Base-by-base conservation (phyloP, 2,888 invertebrate genomes). In the Drosophila neutralis region DNA sequence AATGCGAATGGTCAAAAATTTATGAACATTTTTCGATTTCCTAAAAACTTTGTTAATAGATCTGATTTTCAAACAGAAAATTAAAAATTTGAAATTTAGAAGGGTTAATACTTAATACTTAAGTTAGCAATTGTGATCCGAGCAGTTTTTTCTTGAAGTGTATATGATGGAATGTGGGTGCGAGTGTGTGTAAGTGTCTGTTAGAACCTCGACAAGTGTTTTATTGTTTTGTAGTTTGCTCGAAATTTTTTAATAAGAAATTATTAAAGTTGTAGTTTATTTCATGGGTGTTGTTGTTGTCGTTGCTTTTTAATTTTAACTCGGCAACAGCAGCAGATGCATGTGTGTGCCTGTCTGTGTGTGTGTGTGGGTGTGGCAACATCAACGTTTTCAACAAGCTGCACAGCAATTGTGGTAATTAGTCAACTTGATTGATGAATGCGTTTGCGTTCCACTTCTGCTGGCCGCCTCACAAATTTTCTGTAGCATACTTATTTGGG, bases 361-460 rank as follows among this genome's bases (percentile, higher is more conserved):
- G 21, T 52, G 40, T 7, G 36, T 29, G 35, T 18, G 70, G 42
- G 52, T 35, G 70, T 71, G 56, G 56, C 27, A 48, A n/a, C 18
- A 48, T 15, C 18, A 48, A n/a, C 11, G 29, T 13, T 40, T 42
- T 61, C 31, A 68, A 61, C 61, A 52, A 62, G 49, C 69, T 52
- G 69, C 36, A 53, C 56, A 76, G 51, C 67, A 75, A 78, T 68
- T 76, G 77, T 60, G 69, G 85, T 89, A 89, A 87, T 87, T 87
- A 89, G 87, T 87, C 87, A 87, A 78, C 69, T 80, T 87, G 87
- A 87, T 89, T 87, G 87, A 87, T 87, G 85, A 81, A 81, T 73
- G 78, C 51, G 54, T 68, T 74, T 45, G 53, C 40, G 48, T 29
- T 48, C 31, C 29, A 13, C 52, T 42, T 27, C 36, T n/a, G 11